These are phyloP conservation scores for Rutilus rutilus DNA, from an alignment of 2,113 vertebrate genomes.

Conservation along the genomic window DNA sequence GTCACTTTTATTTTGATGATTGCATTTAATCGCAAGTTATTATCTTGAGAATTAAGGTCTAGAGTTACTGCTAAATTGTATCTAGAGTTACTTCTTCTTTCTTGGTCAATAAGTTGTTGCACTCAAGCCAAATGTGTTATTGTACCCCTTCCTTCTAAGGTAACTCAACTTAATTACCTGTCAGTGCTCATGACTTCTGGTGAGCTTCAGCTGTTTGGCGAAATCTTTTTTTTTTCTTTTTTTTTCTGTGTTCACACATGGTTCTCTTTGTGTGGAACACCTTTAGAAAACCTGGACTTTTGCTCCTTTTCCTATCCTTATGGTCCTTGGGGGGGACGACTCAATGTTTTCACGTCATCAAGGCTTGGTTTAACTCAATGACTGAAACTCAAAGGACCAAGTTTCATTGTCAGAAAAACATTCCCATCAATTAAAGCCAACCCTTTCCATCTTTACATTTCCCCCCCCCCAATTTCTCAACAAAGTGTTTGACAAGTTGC, in stretches of 20 bases:
- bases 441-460: not conserved
- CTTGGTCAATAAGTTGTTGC: constrained; percentile 1
- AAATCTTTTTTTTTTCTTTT: not conserved
- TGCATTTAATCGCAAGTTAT: not conserved
- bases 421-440: too few relatives aligned
- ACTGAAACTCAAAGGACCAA: not conserved
- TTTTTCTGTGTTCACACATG: not conserved
- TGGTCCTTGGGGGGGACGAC: too few relatives aligned
- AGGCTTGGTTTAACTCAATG: not conserved
- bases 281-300: not conserved
- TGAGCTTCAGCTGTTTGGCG: constrained; percentile 36
- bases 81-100: not conserved
- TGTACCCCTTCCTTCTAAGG: constrained; percentile 27
- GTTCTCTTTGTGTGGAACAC: not conserved
- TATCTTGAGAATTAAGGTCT: not conserved
- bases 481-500: not conserved
- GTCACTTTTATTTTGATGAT: constrained; percentile 6
- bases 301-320: too few relatives aligned
- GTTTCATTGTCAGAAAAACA: not conserved
- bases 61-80: not conserved
- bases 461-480: not conserved
- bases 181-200: constrained; percentile 40
- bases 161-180: constrained; percentile 33
- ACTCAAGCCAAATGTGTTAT: constrained; percentile 35
- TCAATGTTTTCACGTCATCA: not conserved